Percentiles rank a stretch among this genome's conserved stretches.
These are phyloP conservation scores for Bradypodion ventrale DNA, from an alignment of 2,797 vertebrate species.

Conservation along the genomic window DNA sequence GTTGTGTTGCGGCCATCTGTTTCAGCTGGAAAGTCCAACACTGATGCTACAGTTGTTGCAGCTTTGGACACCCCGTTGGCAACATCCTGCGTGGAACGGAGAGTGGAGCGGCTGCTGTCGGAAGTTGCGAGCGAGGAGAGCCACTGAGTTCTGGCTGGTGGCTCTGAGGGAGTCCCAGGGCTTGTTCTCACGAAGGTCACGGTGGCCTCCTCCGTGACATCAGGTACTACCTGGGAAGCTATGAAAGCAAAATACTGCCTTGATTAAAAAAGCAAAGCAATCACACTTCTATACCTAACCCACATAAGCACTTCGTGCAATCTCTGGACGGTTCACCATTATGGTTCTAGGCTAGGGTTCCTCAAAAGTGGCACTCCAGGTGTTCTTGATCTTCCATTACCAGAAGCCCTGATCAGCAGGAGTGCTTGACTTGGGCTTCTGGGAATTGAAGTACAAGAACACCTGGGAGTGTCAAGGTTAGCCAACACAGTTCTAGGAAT, in stretches of 20 bases:
- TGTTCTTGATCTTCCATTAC: no score
- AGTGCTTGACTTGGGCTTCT: no score
- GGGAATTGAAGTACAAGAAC: no score
- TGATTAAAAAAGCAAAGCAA: no score
- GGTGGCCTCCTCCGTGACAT: not conserved
- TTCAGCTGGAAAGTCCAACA: not conserved
- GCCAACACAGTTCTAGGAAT: not conserved
- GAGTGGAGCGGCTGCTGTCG: fast-evolving
- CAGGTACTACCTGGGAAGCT: not conserved
- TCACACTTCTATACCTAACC: no score
- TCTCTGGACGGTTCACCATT: no score
- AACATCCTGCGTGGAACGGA: fast-evolving
- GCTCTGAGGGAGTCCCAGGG: not conserved
- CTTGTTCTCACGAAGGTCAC: not conserved
- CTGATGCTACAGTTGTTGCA: fast-evolving
- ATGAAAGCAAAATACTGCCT: not conserved
- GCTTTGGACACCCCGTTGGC: fast-evolving
- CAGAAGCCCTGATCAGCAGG: no score
- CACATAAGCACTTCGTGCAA: no score
- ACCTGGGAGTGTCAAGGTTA: no score
- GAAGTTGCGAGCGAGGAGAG: not conserved
- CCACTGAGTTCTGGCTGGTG: fast-evolving
- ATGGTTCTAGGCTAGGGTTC: no score
- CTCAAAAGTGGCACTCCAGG: no score
- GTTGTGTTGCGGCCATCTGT: not conserved